Base-by-base conservation (phyloP, 2,113 vertebrate species). In the Sylvicapra grimmia region DNA sequence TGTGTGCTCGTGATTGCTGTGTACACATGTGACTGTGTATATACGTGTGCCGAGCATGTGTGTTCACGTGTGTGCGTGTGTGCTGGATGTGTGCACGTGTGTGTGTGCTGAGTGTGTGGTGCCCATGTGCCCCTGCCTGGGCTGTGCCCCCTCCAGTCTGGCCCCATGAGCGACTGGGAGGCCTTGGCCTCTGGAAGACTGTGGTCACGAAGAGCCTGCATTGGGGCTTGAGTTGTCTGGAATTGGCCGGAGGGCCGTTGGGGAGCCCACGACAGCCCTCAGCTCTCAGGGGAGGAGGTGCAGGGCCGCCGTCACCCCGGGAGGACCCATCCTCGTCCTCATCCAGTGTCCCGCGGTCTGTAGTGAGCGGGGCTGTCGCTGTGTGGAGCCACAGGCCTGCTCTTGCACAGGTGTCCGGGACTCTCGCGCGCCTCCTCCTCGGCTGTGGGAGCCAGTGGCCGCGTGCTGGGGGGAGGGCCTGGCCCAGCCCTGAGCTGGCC, bases 291-390 rank as follows among this genome's bases (percentile, higher is more conserved):
- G 79, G 4, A 21, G 80, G 31, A n/a, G 80, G 19, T 12, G 19
- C 10, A 31, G 49, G 18, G 31, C 29, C 11, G 3, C 29, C 0
- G 31, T 53, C 18, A 31, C 47, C 80, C 80, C 1, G 18, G 79
- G 49, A 53, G 31, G 80, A n/a, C 80, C 80, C 1, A 3, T n/a
- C 80, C 49, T 23, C 3, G 0, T 54, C 31, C 10, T 53, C 10
- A 0, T 13, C 51, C 19, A 14, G 80, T 5, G 80, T 21, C 18
- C 4, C 10, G 1, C 8, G 49, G 31, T 53, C 31, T 12, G 31
- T 5, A 7, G 19, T 23, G 19, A n/a, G 33, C 51, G 33, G 31
- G 33, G 6, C 10, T 6, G 9, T 36, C 0, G 11, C 51, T 0
- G 11, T n/a, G 51, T n/a, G 33, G 14, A 53, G 12, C 3, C 19